Percentiles rank a stretch among this genome's conserved stretches.
Evolutionary conservation across 1,140 invertebrate genomes (phyloP).

Genomic region (Bombus cullumanus): DNA sequence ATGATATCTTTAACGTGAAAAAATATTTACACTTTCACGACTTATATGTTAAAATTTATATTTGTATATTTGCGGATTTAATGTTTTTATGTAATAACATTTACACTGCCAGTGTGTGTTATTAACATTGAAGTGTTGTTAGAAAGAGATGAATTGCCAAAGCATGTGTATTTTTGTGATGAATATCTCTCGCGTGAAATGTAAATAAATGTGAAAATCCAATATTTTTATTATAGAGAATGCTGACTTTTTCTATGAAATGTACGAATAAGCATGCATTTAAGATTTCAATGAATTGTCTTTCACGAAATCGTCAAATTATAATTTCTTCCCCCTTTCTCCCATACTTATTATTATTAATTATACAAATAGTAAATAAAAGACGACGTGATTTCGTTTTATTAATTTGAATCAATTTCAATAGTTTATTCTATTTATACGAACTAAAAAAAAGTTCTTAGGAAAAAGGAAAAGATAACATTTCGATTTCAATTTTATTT

Average conservation of each 20-base stretch:
- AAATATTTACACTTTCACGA: neutral
- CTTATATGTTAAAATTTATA: conserved; percentile 3
- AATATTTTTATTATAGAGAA: conserved; percentile 13
- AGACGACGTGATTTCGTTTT: conserved; percentile 11
- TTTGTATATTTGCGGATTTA: neutral
- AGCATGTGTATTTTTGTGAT: conserved; percentile 57
- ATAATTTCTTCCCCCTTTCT: neutral
- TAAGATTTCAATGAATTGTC: neutral
- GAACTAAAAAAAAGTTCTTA: neutral
- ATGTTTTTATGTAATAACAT: conserved; percentile 13
- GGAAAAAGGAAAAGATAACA: neutral
- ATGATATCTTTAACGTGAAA: neutral
- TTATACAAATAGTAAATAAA: conserved; percentile 30
- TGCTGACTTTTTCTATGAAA: neutral
- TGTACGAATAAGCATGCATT: neutral
- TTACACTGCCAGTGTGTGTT: neutral
- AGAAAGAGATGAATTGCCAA: conserved; percentile 54
- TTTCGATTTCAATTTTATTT: neutral
- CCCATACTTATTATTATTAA: neutral
- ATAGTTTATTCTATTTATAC: neutral
- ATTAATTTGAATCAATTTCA: neutral
- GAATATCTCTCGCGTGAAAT: conserved; percentile 35
- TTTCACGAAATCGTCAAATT: conserved; percentile 1
- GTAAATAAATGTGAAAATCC: conserved; percentile 20
- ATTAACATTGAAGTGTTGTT: conserved; percentile 35